Evolutionary conservation across 1,140 invertebrate species (phyloP).

Genomic region (Drosophila ironensis): DNA sequence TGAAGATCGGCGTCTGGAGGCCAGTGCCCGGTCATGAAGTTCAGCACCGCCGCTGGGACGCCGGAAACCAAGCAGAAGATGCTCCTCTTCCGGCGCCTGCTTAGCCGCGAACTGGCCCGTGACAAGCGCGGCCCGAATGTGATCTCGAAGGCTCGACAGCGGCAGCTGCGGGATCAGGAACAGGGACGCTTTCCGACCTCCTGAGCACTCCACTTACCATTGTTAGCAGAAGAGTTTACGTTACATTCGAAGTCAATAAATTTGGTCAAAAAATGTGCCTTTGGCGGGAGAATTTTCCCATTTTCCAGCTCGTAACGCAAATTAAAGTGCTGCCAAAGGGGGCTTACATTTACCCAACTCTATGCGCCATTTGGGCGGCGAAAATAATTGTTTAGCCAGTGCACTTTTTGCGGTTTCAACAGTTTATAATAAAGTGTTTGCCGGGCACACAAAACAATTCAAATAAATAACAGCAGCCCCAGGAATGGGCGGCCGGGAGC

Average conservation of each 20-base stretch:
- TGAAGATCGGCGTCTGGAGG: conserved; percentile 10
- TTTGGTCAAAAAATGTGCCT: background rate
- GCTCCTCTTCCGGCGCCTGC: conserved; percentile 46
- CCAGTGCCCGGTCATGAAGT: conserved; percentile 11
- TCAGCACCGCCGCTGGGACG: conserved; percentile 36
- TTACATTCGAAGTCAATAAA: background rate
- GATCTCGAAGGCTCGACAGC: background rate
- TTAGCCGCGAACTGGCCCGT: conserved; percentile 18
- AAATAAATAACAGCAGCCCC: conserved; percentile 39
- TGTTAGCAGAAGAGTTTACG: conserved; percentile 13
- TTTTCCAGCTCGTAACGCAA: background rate
- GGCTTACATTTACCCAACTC: background rate
- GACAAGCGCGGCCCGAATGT: conserved; percentile 10
- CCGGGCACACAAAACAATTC: conserved; percentile 44
- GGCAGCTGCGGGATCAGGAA: background rate
- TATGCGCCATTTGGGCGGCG: background rate
- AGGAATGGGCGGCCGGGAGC: conserved; percentile 9
- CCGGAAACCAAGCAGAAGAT: conserved; percentile 51
- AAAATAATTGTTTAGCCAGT: conserved; percentile 39
- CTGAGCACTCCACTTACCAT: background rate
- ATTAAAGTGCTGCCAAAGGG: background rate
- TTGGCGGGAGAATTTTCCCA: background rate
- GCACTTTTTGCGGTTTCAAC: conserved; percentile 61
- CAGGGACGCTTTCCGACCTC: conserved; percentile 15
- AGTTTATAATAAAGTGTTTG: conserved; percentile 69